Evolutionary conservation across 2,888 invertebrate species (phyloP).

Genomic region (Coremacera marginata): DNA sequence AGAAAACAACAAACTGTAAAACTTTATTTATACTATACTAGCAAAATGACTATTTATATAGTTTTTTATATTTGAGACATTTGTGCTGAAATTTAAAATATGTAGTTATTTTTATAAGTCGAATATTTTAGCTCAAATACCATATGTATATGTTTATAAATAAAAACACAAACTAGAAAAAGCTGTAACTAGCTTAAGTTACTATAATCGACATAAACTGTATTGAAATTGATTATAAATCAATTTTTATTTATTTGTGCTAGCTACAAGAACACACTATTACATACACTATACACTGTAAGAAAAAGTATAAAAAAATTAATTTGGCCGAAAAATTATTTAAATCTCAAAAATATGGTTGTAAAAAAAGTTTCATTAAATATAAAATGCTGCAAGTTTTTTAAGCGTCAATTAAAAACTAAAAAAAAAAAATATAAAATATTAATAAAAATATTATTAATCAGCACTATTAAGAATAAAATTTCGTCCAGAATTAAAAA

Average conservation of each 20-base stretch:
- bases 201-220: background rate
- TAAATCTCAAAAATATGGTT: background rate
- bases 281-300: background rate
- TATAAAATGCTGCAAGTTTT: background rate
- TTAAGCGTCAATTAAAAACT: conserved; percentile 21
- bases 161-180: background rate
- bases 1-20: no score
- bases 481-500: no score
- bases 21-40: no score
- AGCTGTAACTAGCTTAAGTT: background rate
- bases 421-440: background rate
- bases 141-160: background rate
- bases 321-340: background rate
- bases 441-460: background rate
- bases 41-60: no score
- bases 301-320: background rate
- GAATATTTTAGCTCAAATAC: conserved; percentile 20
- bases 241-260: background rate
- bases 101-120: background rate
- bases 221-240: background rate
- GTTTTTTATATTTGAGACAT: background rate
- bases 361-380: background rate
- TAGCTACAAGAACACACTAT: background rate
- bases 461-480: no score
- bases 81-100: background rate